Conservation (phyloP, 2,797 vertebrate genomes). For the Amniataba percoides region DNA sequence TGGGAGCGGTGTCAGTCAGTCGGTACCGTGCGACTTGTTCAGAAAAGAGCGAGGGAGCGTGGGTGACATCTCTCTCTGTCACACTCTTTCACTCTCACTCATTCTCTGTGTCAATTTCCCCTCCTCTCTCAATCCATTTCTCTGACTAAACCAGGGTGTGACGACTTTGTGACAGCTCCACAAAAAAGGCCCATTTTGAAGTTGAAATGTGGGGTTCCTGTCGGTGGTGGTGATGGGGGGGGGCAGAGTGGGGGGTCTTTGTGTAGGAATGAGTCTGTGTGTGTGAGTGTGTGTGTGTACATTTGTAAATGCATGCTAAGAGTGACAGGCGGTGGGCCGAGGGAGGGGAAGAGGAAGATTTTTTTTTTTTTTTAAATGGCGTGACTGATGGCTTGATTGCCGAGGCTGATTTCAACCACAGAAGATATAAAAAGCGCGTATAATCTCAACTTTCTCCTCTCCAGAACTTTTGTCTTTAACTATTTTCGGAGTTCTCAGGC, state of each 20-base stretch:
- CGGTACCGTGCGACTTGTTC: constrained; percentile 64
- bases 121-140: constrained; percentile 66
- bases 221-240: constrained; percentile 21
- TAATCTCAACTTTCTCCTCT: constrained; percentile 43
- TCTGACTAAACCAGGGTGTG: constrained; percentile 71
- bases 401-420: constrained; percentile 40
- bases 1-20: constrained; percentile 73
- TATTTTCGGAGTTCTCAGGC: constrained; percentile 11
- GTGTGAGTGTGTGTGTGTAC: constrained; percentile 27
- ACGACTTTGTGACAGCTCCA: constrained; percentile 75
- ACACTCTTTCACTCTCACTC: constrained; percentile 70
- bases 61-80: constrained; percentile 77
- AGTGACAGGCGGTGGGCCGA: constrained; percentile 75
- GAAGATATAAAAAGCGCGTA: constrained; percentile 48
- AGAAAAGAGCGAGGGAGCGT: constrained; percentile 72
- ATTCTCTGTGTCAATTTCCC: constrained; percentile 67
- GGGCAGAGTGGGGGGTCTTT: constrained; percentile 64
- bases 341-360: constrained; percentile 55
- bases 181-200: constrained; percentile 69
- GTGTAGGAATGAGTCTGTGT: constrained; percentile 31
- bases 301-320: constrained; percentile 49
- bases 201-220: constrained; percentile 70
- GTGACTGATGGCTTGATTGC: constrained; percentile 72
- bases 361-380: constrained; percentile 48
- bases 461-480: constrained; percentile 21